A percentile compares a stretch with the other conserved stretches of the same genome.
Evolutionary conservation across 2,797 vertebrate species (phyloP).

Genomic region (Pipistrellus nathusii): DNA sequence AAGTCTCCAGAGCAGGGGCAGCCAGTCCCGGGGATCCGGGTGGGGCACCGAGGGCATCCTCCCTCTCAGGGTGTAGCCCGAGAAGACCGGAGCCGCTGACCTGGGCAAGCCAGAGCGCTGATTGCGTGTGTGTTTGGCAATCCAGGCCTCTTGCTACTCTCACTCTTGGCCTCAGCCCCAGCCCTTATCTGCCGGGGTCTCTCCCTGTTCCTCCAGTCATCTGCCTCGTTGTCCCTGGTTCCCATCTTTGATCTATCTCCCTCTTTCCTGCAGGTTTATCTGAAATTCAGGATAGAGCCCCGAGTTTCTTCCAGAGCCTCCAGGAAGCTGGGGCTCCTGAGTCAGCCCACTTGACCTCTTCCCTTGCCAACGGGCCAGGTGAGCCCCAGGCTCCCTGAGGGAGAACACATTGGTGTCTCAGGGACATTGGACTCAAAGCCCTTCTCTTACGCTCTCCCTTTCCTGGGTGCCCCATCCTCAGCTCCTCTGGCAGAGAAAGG

Average conservation of each 20-base stretch:
- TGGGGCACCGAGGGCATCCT: background rate
- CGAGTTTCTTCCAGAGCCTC: background rate
- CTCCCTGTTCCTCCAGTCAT: background rate
- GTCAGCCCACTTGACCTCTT: no score
- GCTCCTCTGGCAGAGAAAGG: background rate
- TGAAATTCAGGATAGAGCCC: slow-evolving; percentile 11
- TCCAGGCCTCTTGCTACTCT: background rate
- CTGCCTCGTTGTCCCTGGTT: background rate
- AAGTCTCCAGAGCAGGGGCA: background rate
- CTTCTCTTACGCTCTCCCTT: background rate
- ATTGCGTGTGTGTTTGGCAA: background rate
- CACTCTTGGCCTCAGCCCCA: background rate
- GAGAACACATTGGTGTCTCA: background rate
- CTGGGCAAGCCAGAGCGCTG: background rate
- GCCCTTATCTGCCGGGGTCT: background rate
- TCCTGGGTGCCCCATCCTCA: background rate
- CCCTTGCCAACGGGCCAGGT: background rate
- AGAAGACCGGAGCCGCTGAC: background rate
- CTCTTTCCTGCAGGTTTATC: slow-evolving; percentile 1
- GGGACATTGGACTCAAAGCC: background rate
- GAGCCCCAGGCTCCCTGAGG: background rate
- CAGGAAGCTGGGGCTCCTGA: no score
- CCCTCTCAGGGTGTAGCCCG: background rate
- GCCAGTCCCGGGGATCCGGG: background rate
- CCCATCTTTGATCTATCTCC: background rate